Base-by-base conservation (phyloP, 2,113 vertebrate genomes). In the Pimephales promelas region DNA sequence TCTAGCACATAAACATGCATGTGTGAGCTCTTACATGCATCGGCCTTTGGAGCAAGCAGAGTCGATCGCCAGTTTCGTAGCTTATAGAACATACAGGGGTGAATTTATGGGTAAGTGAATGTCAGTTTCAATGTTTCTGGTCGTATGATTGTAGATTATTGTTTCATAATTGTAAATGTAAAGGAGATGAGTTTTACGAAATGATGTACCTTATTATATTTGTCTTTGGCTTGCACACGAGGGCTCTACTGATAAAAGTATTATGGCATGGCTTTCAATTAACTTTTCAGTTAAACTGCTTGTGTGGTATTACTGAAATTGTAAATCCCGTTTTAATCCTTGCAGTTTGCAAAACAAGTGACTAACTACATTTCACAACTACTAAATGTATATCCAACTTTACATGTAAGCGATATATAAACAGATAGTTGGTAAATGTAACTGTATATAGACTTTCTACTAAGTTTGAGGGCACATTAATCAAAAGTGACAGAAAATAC, bases 61-160 rank as follows among this genome's bases (percentile, higher is more conserved):
- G 11, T 5, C 16, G n/a, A 22, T 45, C 24, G 13, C n/a, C 34
- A 52, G 24, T 10, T 22, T 52, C 47, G 8, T 31, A 52, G 47
- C 43, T 52, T 16, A 62, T 43, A 22, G 24, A 47, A 24, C 34
- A 59, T 10, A 36, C 20, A 43, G 31, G 20, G 22, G 26, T 34
- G 22, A 40, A 77, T 77, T 14, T 57, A 47, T 79, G 24, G 57
- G 57, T 47, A 62, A 45, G 57, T 62, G n/a, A 64, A 45, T 47
- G 36, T 47, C n/a, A 79, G 36, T 45, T 62, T 62, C 13, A n/a
- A 62, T 79, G 3, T 20, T 40, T 78, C 22, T 36, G n/a, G 22
- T 59, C 45, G 31, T 77, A 26, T 34, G 18, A 54, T 77, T 56
- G 10, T 11, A 26, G 3, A 14, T 24, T 24, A 16, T 26, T n/a